Evolutionary conservation across 2,113 vertebrate genomes (phyloP).

Genomic region (Microcebus murinus): DNA sequence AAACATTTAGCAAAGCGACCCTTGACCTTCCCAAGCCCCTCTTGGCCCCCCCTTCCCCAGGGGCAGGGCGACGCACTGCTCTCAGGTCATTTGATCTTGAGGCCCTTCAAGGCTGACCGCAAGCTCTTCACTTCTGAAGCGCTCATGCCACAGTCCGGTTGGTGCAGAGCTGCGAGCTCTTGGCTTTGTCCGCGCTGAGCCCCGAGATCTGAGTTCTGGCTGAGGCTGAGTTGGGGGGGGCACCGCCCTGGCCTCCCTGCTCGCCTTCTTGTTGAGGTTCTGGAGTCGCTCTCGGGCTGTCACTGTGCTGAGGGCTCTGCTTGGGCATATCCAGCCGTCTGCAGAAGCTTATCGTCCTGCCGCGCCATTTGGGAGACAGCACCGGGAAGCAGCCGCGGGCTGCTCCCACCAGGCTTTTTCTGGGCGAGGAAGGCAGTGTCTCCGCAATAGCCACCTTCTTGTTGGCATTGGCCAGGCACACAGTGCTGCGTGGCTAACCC

Average conservation of each 20-base stretch:
- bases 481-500: conserved; percentile 97
- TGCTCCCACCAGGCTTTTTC: not conserved
- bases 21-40: not conserved
- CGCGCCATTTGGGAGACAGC: not conserved
- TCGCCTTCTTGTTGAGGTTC: not conserved
- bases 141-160: too few species aligned
- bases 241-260: not conserved
- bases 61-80: not conserved
- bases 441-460: not conserved
- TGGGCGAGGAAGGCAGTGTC: not conserved
- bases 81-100: not conserved
- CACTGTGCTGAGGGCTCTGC: not conserved
- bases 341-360: too few species aligned
- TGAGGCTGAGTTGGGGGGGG: not conserved
- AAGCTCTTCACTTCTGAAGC: too few species aligned
- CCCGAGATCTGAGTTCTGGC: not conserved
- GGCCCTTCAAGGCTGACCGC: not conserved
- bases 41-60: not conserved
- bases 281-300: not conserved
- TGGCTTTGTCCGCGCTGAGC: not conserved
- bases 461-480: conserved; percentile 80
- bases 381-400: not conserved
- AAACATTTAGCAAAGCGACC: not conserved
- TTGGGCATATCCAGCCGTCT: not conserved
- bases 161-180: not conserved